Evolutionary conservation across 2,797 vertebrate genomes (phyloP), one percentile per base, ranked within the genome.

Genomic region (Zenarchopterus dispar): DNA sequence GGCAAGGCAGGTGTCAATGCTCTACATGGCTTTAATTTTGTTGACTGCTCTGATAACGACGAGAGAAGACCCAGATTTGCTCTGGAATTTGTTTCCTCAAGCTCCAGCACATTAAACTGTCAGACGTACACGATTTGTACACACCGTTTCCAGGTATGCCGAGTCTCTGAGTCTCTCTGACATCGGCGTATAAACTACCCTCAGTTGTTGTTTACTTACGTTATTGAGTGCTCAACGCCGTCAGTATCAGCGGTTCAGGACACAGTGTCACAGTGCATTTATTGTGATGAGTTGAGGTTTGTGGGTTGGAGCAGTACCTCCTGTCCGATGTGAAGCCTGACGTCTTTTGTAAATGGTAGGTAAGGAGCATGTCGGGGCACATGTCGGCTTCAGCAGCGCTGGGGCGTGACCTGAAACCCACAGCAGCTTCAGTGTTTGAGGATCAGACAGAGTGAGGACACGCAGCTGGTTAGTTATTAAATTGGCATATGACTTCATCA

Each of bases 281-380:
- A n/a, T n/a, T n/a, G n/a, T n/a, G n/a, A n/a, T 47, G n/a, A 22
- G 24, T 59, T 58, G 79, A 83, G 82, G 85, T 82, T 84, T 82
- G 70, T 70, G 56, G 62, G 69, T 81, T 69, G 56, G 75, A 78
- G 67, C 18, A 2, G 48, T 65, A 42, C 63, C 81, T 74, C 28
- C 54, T 58, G 81, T 70, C 53, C 67, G 62, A 74, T 33, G 84
- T 51, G 78, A 82, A 54, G 69, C 66, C 73, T 56, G 67, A 50
- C 26, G 53, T 88, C 86, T 86, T 88, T 87, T 89, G 77, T 88
- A 47, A 82, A 77, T 79, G 68, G 70, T 80, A 88, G 78, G 81
- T 89, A 89, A 91, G 90, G 84, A 85, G 66, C 75, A 8, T 78
- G 80, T 84, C 82, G 75, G 65, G 83, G 82, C 86, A 87, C 80